These are phyloP conservation scores for Botia kubotai DNA, from an alignment of 2,797 vertebrate species.

Conservation along the genomic window DNA sequence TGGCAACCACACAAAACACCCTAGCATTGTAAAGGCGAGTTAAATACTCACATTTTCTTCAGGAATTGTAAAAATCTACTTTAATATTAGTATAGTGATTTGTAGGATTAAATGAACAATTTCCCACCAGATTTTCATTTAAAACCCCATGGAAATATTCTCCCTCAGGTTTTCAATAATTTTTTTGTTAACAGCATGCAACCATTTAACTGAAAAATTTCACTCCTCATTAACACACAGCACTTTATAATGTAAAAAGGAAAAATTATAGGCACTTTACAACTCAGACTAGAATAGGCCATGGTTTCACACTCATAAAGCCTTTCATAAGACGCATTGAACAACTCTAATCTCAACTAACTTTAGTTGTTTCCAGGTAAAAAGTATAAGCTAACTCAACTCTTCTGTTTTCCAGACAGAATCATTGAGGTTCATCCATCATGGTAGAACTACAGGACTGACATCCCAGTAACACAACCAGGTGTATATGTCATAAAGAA, in stretches of 20 bases:
- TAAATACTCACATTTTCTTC: background rate
- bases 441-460: background rate
- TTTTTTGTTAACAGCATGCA: slow-evolving; percentile 3
- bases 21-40: background rate
- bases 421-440: background rate
- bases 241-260: background rate
- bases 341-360: background rate
- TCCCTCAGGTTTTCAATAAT: background rate
- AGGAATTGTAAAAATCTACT: background rate
- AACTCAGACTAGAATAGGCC: background rate
- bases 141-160: background rate
- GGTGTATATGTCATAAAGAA: background rate
- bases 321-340: too few relatives aligned
- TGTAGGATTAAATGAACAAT: background rate
- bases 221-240: background rate
- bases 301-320: too few relatives aligned
- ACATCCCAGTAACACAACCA: slow-evolving; percentile 1
- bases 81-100: background rate
- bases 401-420: background rate
- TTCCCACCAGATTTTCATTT: background rate
- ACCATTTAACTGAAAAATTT: background rate
- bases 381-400: background rate
- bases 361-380: background rate
- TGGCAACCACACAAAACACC: background rate
- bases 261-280: background rate